Percentiles rank a stretch among this genome's conserved stretches.
Conservation (phyloP, 2,113 vertebrate species). For the Syrrhaptes paradoxus region DNA sequence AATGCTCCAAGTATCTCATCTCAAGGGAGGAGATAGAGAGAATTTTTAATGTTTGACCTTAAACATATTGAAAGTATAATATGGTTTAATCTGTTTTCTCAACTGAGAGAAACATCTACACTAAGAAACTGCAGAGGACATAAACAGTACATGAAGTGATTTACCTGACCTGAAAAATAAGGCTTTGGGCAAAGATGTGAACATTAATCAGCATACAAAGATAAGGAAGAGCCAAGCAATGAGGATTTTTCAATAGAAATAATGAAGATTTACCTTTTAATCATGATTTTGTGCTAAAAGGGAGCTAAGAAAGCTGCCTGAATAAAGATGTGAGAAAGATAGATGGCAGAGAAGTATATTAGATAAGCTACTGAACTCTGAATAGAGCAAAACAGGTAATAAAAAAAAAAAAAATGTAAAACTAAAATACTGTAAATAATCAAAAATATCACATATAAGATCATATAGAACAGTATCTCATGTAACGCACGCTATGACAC, state of each 20-base stretch:
- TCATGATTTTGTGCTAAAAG: neutral
- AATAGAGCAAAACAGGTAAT: neutral
- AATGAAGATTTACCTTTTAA: conserved; percentile 23
- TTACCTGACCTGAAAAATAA: conserved; percentile 49
- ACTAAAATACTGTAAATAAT: neutral
- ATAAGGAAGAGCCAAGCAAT: neutral
- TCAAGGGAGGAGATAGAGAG: neutral
- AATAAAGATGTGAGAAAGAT: neutral
- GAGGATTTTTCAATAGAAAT: conserved; percentile 2
- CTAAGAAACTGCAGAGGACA: neutral
- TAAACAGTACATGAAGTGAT: conserved; percentile 40
- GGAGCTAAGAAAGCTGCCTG: neutral
- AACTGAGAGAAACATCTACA: neutral
- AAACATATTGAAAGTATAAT: conserved; percentile 29
- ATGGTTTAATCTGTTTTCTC: conserved; percentile 33
- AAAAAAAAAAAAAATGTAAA: neutral
- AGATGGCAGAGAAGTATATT: neutral
- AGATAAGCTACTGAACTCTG: neutral
- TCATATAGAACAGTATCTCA: neutral
- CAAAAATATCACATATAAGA: neutral
- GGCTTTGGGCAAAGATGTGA: conserved; percentile 20
- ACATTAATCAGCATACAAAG: conserved; percentile 27
- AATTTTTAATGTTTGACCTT: conserved; percentile 61
- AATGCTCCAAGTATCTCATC: conserved; percentile 14
- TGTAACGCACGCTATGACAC: neutral